Percentiles rank a stretch among this genome's conserved stretches.
Conservation (phyloP, 35 echinoderm and acorn worm genomes). For the Apostichopus californicus region DNA sequence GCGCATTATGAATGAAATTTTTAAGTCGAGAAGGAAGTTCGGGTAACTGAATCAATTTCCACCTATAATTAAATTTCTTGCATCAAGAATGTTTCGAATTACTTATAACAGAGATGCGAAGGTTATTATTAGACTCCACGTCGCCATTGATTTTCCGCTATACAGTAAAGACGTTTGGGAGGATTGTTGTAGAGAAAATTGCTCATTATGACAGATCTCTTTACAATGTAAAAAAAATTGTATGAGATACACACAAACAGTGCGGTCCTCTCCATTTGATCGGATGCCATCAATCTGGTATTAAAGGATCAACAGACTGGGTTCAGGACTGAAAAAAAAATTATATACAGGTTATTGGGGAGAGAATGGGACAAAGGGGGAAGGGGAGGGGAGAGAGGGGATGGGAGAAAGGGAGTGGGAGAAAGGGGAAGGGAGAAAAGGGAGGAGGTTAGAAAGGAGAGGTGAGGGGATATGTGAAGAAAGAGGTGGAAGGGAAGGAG, state of each 20-base stretch:
- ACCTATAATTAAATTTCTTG: constrained; percentile 12
- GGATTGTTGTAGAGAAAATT: neutral
- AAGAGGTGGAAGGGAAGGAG: no score
- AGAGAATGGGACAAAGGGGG: no score
- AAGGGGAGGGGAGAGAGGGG: neutral
- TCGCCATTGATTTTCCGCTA: neutral
- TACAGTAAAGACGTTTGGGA: neutral
- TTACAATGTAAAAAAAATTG: neutral
- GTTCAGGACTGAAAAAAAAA: neutral
- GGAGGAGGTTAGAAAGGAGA: neutral
- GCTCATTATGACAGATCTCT: neutral
- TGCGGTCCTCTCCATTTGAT: neutral
- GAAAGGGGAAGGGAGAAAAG: neutral
- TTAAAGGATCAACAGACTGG: neutral
- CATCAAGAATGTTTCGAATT: constrained; percentile 12
- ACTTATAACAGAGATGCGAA: neutral
- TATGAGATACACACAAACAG: no score
- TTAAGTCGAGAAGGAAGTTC: neutral
- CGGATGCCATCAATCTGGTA: neutral
- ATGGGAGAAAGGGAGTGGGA: neutral
- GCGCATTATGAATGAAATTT: neutral
- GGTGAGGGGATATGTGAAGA: neutral
- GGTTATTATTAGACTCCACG: neutral
- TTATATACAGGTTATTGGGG: neutral
- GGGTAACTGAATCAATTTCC: constrained; percentile 9